Evolutionary conservation across 2,797 vertebrate genomes (phyloP).

Genomic region (Hylomyscus alleni): DNA sequence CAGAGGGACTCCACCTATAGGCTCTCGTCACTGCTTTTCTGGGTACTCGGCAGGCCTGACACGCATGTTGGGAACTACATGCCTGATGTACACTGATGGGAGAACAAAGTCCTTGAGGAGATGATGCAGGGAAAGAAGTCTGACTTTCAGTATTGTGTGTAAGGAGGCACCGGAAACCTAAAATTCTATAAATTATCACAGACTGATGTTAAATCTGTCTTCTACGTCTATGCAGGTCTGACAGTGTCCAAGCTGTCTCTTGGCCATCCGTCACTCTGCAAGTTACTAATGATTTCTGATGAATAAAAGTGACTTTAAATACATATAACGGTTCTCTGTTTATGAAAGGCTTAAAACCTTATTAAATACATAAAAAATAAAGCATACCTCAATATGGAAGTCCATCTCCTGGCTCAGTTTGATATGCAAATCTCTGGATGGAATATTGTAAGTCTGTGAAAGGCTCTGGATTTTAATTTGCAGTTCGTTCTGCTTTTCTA

Average conservation of each 20-base stretch:
- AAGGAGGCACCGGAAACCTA: background rate
- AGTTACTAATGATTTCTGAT: background rate
- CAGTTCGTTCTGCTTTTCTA: slow-evolving; percentile 85
- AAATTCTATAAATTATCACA: background rate
- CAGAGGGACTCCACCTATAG: background rate
- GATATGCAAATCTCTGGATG: slow-evolving; percentile 65
- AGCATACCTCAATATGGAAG: slow-evolving; percentile 85
- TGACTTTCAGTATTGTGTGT: background rate
- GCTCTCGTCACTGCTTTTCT: background rate
- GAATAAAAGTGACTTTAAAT: slow-evolving; percentile 30
- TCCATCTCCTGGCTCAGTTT: slow-evolving; percentile 78
- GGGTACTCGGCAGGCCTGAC: background rate
- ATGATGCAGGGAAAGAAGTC: background rate
- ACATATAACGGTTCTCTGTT: background rate
- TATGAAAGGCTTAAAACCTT: slow-evolving; percentile 26
- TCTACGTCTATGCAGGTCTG: background rate
- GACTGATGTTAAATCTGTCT: background rate
- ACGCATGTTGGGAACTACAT: background rate
- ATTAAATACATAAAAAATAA: slow-evolving; percentile 33
- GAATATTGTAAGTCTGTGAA: slow-evolving; percentile 62
- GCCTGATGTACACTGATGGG: background rate
- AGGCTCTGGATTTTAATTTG: slow-evolving; percentile 77
- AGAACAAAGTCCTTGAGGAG: background rate
- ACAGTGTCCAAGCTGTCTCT: background rate
- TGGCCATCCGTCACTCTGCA: background rate